A percentile compares a stretch with the other conserved stretches of the same genome.
Conservation (phyloP, 2,113 vertebrate genomes). For the Engystomops pustulosus region DNA sequence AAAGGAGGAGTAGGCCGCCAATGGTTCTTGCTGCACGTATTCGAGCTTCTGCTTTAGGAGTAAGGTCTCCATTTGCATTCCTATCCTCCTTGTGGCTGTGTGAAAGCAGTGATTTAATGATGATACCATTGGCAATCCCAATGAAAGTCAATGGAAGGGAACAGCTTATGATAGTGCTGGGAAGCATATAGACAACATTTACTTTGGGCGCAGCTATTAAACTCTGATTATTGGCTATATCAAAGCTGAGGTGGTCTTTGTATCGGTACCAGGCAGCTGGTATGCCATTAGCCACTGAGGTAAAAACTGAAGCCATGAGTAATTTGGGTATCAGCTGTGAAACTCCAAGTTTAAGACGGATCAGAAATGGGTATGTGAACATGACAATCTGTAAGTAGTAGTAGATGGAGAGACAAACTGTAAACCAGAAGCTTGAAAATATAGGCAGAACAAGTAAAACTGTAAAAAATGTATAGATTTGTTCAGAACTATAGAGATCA, state of each 20-base stretch:
- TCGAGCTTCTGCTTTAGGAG: conserved; percentile 36
- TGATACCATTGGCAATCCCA: conserved; percentile 35
- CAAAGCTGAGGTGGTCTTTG: conserved; percentile 1
- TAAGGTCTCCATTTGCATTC: conserved; percentile 5
- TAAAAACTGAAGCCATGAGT: conserved; percentile 35
- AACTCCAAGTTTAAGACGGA: conserved; percentile 54
- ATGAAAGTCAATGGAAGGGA: conserved; percentile 38
- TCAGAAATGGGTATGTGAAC: conserved; percentile 55
- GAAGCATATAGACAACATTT: conserved; percentile 28
- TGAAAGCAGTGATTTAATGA: conserved; percentile 21
- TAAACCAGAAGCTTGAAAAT: conserved; percentile 60
- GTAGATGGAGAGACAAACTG: conserved; percentile 66
- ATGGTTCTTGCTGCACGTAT: conserved; percentile 47
- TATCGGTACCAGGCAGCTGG: conserved; percentile 50
- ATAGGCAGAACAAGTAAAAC: conserved; percentile 59
- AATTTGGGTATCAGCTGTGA: conserved; percentile 55
- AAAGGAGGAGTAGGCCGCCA: conserved; percentile 35
- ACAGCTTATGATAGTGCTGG: conserved; percentile 40
- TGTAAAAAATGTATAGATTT: conserved; percentile 30
- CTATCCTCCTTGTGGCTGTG: not conserved
- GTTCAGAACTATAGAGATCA: conserved; percentile 30
- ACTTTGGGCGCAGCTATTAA: conserved; percentile 10
- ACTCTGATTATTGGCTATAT: not conserved
- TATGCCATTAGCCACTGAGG: conserved; percentile 36
- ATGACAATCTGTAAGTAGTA: conserved; percentile 63